phyloP scores from a whole-genome alignment of 1,140 invertebrate species.

The Aphis craccivora region DNA sequence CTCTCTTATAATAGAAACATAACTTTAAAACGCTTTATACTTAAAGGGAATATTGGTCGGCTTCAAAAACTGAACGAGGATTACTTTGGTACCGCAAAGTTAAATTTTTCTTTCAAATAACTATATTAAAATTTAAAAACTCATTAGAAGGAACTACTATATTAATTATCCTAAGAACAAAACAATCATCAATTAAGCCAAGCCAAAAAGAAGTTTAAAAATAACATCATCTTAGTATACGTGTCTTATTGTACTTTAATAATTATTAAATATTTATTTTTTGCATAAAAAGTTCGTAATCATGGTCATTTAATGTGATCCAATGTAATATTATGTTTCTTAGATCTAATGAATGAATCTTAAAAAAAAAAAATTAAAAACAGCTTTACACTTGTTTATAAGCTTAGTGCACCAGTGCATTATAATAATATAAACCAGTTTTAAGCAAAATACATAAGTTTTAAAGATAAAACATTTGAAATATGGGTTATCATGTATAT shows the following conservation, averaged over 20 bases:
- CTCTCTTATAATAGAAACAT: neutral
- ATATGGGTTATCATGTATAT: neutral
- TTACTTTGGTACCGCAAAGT: neutral
- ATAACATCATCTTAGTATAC: neutral
- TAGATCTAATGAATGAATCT: neutral
- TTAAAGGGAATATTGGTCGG: neutral
- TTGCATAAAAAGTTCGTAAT: neutral
- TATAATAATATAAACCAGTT: neutral
- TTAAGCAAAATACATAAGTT: neutral
- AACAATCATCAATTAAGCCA: neutral
- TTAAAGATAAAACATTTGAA: neutral
- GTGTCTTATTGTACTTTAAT: neutral
- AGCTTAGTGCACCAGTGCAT: neutral
- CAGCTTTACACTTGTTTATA: neutral
- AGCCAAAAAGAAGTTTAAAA: neutral
- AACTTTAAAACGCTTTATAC: neutral
- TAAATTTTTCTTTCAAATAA: neutral
- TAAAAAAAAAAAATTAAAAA: neutral
- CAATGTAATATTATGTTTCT: no score
- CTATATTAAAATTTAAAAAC: constrained; percentile 18
- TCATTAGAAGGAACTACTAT: neutral
- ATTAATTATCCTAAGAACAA: neutral
- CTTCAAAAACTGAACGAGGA: neutral
- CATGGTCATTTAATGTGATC: neutral
- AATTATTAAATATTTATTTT: neutral